Base-by-base conservation (phyloP, 2,113 vertebrate genomes). In the Synchiropus splendidus region DNA sequence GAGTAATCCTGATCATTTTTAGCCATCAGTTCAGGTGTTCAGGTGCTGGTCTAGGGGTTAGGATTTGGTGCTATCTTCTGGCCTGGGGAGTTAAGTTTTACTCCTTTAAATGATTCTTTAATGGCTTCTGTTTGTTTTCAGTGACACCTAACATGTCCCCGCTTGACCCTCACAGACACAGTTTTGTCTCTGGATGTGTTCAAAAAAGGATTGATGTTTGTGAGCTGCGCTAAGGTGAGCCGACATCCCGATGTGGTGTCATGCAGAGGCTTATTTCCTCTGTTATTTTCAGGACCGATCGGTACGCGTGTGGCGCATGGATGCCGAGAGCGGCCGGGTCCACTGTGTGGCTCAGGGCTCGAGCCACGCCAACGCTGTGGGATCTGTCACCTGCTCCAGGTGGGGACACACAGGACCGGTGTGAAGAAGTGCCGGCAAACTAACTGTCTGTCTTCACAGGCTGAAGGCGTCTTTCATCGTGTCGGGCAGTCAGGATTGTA, bases 401-500 rank as follows among this genome's bases (percentile, higher is more conserved):
- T 97, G 86, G 21, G 21, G 21, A 67, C 13, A 4, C n/a, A 4
- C 42, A 5, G 6, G 11, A 16, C 6, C 17, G 5, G n/a, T n/a
- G n/a, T n/a, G n/a, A n/a, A n/a, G n/a, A n/a, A n/a, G n/a, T 10
- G 13, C 10, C 12, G 12, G 9, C 14, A 16, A 36, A 10, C 2
- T 16, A 38, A 14, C 6, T 45, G 18, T 35, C 6, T 48, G 8
- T 54, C 10, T 32, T 16, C 48, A 4, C 51, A 99, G 95, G 53
- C 44, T 94, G 64, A 97, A 91, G 60, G 86, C 88, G 11, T 82
- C 66, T 16, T 99, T 99, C 16, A 2, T 97, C 35, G 90, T 90
- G 12, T 92, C 91, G 0, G 91, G 91, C 50, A 97, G 94, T 74
- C 92, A 97, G 74, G 95, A 98, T 77, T 95, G 86, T 16, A 99